phyloP scores from a whole-genome alignment of 1,140 invertebrate species.

The Hesperophylax magnus region DNA sequence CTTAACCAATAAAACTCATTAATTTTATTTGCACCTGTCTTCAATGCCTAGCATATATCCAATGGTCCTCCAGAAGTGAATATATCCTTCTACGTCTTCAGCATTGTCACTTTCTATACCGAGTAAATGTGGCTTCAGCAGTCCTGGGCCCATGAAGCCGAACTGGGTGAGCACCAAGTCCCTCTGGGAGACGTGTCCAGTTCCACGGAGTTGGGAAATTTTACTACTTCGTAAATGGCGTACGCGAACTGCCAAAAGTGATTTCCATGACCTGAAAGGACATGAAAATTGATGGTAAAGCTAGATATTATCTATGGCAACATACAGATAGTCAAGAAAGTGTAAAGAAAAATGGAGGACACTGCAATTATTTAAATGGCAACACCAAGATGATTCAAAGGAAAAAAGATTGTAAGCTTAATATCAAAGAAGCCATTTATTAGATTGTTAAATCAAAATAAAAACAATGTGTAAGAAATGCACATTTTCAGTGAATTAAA shows the following conservation, averaged over 20 bases:
- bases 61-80: constrained; percentile 89
- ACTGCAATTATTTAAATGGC: background rate
- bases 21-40: constrained; percentile 72
- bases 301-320: background rate
- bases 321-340: background rate
- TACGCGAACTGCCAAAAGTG: constrained; percentile 76
- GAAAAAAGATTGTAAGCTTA: background rate
- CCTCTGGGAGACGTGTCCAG: constrained; percentile 78
- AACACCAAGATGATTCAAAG: background rate
- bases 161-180: constrained; percentile 90
- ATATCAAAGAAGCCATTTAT: background rate
- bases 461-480: too few relatives aligned
- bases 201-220: constrained; percentile 63
- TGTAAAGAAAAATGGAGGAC: background rate
- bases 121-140: constrained; percentile 77
- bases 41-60: constrained; percentile 86
- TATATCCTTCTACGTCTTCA: constrained; percentile 78
- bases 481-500: too few relatives aligned
- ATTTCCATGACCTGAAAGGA: constrained; percentile 73
- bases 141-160: constrained; percentile 85
- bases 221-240: constrained; percentile 77
- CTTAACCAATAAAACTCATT: too few relatives aligned
- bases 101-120: constrained; percentile 72
- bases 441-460: too few relatives aligned
- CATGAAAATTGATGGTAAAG: background rate